These are phyloP conservation scores for Lysandra bellargus DNA, from an alignment of 2,888 invertebrate species.

Conservation along the genomic window DNA sequence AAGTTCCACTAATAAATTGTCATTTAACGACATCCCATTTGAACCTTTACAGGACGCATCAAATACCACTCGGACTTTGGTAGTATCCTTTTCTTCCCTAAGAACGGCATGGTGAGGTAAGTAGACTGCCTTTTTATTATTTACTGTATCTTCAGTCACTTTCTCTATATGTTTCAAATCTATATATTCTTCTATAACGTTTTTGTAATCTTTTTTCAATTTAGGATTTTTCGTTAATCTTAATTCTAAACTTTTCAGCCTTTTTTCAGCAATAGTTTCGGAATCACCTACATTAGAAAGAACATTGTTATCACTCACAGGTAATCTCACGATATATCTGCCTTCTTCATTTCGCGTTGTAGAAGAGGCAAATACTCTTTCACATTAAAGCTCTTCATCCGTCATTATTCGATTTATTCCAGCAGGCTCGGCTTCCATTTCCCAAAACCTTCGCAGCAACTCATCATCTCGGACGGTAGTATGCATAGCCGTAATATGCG, in stretches of 20 bases:
- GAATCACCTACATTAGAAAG: constrained; percentile 16
- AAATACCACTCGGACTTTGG: constrained; percentile 37
- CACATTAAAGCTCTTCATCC: constrained; percentile 33
- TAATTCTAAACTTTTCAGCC: background rate
- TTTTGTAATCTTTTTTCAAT: constrained; percentile 39
- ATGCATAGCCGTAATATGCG: constrained; percentile 31
- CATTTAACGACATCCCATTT: constrained; percentile 37
- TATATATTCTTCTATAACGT: constrained; percentile 36
- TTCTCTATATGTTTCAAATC: constrained; percentile 39
- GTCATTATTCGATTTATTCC: constrained; percentile 30
- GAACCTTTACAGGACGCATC: constrained; percentile 38
- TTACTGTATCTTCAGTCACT: constrained; percentile 30
- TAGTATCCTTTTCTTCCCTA: constrained; percentile 37
- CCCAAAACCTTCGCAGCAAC: constrained; percentile 38
- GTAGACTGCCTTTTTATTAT: constrained; percentile 38
- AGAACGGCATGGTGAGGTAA: constrained; percentile 48
- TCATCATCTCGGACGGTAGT: constrained; percentile 33
- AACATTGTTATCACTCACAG: constrained; percentile 22
- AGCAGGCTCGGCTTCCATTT: constrained; percentile 35
- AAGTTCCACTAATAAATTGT: constrained; percentile 38
- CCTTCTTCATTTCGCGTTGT: constrained; percentile 37
- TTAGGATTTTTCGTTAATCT: constrained; percentile 31
- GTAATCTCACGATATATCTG: constrained; percentile 37
- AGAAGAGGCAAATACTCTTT: constrained; percentile 33
- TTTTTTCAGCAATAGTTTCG: constrained; percentile 16